Base-by-base conservation (phyloP, 2,113 vertebrate species). In the Hystrix cristata region DNA sequence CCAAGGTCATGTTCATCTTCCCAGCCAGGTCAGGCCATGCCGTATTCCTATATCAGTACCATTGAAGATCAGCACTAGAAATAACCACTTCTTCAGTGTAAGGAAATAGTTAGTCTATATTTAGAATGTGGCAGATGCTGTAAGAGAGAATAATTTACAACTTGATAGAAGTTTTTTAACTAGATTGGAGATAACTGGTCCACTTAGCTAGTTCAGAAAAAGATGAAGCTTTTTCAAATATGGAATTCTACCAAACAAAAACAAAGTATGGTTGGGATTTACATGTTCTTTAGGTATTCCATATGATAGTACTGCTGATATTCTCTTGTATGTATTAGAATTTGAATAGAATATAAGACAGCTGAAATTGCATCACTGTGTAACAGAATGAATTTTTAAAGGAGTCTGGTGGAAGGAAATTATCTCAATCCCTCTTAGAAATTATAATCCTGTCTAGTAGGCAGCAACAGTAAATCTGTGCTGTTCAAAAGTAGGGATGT, bases 91-190 rank as follows among this genome's bases (percentile, higher is more conserved):
- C 96, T 97, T 97, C 94, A 80, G 92, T 91, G 78, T 97, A 97
- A 98, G 97, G 98, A 98, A 97, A 98, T 98, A 97, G 98, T 97
- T 96, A 96, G 96, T 87, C 95, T 98, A 97, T 98, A 94, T 98
- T 98, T 97, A 98, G 97, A 64, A 91, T 84, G 86, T 95, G 79
- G 88, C 96, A 97, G 78, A 95, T 97, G 79, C 67, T 96, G 88
- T 79, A 95, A 95, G 90, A 96, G 23, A 96, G 76, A 95, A 67
- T 96, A 83, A 90, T 96, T 96, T 97, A 95, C 59, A 87, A 86
- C 48, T 96, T 94, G 48, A 65, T 84, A 90, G 25, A 94, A 82
- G 34, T 95, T 95, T 96, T 95, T 53, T 79, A 79, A 79, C 76
- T 79, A 53, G 29, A 79, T 34, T 55, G 48, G 60, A 79, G 60